Evolutionary conservation across 1,140 invertebrate genomes (phyloP).

Genomic region (Drusus annulatus): DNA sequence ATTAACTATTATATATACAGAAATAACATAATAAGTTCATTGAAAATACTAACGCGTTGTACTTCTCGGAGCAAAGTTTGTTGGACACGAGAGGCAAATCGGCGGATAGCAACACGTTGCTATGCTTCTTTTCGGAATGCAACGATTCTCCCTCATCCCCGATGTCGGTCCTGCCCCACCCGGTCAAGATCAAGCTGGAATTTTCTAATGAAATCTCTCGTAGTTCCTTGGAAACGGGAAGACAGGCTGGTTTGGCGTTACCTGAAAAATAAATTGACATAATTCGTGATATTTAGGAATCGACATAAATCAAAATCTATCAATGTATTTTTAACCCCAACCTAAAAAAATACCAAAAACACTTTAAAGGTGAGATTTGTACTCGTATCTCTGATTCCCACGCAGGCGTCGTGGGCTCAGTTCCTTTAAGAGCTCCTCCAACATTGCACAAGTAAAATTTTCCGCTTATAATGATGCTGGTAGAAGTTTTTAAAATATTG

Average conservation of each 20-base stretch:
- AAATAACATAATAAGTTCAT: no score
- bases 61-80: slow-evolving; percentile 46
- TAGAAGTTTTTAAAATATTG: no score
- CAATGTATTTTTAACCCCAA: no score
- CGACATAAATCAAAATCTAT: neutral
- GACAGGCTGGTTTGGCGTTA: slow-evolving; percentile 24
- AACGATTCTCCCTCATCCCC: slow-evolving; percentile 18
- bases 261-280: neutral
- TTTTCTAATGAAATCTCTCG: slow-evolving; percentile 58
- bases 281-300: neutral
- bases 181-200: slow-evolving; percentile 70
- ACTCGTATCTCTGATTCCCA: no score
- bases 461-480: no score
- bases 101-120: slow-evolving; percentile 63
- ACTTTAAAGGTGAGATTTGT: no score
- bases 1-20: no score
- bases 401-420: no score
- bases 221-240: slow-evolving; percentile 68
- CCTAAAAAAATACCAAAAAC: no score
- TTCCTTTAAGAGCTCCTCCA: no score
- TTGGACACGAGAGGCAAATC: slow-evolving; percentile 55
- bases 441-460: no score
- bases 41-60: slow-evolving; percentile 28
- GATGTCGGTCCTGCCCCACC: slow-evolving; percentile 77
- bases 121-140: slow-evolving; percentile 58